Percentiles rank a stretch among this genome's conserved stretches.
These are phyloP conservation scores for Nomia melanderi DNA, from an alignment of 1,140 invertebrate genomes.

Conservation along the genomic window DNA sequence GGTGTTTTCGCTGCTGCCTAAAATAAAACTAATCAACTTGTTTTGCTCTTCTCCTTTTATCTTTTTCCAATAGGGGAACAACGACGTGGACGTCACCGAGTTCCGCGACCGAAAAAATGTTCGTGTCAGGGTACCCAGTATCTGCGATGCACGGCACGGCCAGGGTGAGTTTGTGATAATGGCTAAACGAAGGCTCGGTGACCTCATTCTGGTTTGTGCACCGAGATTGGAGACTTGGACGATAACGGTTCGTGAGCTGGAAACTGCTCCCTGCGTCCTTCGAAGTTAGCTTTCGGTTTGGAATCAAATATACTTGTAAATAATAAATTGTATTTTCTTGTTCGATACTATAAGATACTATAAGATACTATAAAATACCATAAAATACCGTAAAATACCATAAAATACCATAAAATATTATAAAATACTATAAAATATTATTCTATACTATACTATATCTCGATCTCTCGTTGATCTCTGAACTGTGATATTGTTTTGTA, in stretches of 20 bases:
- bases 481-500: slow-evolving; percentile 81
- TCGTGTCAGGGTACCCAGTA: slow-evolving; percentile 83
- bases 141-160: slow-evolving; percentile 87
- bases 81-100: slow-evolving; percentile 37
- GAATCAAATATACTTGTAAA: slow-evolving; percentile 60
- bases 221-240: slow-evolving; percentile 87
- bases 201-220: slow-evolving; percentile 87
- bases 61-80: slow-evolving; percentile 68
- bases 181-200: slow-evolving; percentile 87
- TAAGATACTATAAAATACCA: too few relatives aligned
- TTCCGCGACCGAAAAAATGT: slow-evolving; percentile 61
- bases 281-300: slow-evolving; percentile 73
- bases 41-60: neutral
- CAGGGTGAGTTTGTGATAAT: slow-evolving; percentile 90
- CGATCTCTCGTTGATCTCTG: slow-evolving; percentile 80
- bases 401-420: too few relatives aligned
- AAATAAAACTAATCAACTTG: too few relatives aligned
- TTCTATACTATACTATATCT: slow-evolving; percentile 33
- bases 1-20: too few relatives aligned
- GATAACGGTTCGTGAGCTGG: slow-evolving; percentile 82
- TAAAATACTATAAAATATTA: too few relatives aligned
- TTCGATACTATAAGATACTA: neutral
- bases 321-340: slow-evolving; percentile 63
- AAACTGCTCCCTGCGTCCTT: slow-evolving; percentile 86
- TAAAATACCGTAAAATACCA: too few relatives aligned